A percentile compares a stretch with the other conserved stretches of the same genome.
phyloP scores from a whole-genome alignment of 2,113 vertebrate genomes.

The Pachycephala philippinensis region DNA sequence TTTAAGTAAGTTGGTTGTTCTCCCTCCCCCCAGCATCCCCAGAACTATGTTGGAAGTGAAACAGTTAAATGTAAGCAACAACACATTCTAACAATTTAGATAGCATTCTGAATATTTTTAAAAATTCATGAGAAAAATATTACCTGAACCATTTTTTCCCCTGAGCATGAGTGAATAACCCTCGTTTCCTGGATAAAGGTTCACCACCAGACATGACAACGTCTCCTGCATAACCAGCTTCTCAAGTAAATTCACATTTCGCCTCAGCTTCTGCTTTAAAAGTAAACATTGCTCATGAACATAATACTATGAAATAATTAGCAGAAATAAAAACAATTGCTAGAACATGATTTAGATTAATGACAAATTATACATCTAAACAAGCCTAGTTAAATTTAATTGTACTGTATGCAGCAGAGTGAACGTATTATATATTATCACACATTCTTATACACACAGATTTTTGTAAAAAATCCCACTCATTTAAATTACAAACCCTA shows the following conservation, averaged over 20 bases:
- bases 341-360: not conserved
- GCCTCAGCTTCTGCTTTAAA: slow-evolving; percentile 92
- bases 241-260: slow-evolving; percentile 98
- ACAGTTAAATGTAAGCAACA: not conserved
- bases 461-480: not conserved
- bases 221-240: slow-evolving; percentile 97
- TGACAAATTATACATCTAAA: not conserved
- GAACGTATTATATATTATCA: not conserved
- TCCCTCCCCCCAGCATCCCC: accelerated
- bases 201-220: slow-evolving; percentile 93
- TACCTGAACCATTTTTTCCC: slow-evolving; percentile 99
- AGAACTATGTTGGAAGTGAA: not conserved
- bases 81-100: not conserved
- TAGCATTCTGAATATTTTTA: not conserved
- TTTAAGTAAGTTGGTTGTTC: not conserved
- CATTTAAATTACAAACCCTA: not conserved
- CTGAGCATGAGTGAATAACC: slow-evolving; percentile 98
- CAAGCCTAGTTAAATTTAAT: not conserved
- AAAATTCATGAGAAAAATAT: not conserved
- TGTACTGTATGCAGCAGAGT: not conserved
- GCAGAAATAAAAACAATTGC: not conserved
- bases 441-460: not conserved
- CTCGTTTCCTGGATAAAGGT: slow-evolving; percentile 96
- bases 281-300: slow-evolving; percentile 66
- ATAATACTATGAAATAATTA: slow-evolving; percentile 20